Percentiles rank a stretch among this genome's conserved stretches.
phyloP scores from a whole-genome alignment of 2,888 invertebrate genomes.

The Melinaea marsaeus region DNA sequence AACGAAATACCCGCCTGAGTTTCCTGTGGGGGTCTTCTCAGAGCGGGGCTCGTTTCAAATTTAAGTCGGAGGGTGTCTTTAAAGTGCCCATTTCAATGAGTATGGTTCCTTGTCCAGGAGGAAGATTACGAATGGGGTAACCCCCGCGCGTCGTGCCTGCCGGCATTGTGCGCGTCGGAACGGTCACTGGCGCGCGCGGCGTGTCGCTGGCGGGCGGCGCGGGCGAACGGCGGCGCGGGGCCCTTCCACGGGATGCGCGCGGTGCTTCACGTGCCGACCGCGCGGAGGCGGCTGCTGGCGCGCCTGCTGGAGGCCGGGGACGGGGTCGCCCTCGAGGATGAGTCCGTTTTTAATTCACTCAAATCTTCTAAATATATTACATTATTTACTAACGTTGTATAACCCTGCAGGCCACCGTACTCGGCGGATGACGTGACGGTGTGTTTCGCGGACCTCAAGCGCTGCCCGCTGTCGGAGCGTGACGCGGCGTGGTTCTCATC shows the following conservation, averaged over 20 bases:
- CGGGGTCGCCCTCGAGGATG: constrained; percentile 80
- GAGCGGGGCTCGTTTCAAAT: too few species aligned
- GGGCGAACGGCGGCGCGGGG: constrained; percentile 64
- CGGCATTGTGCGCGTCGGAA: constrained; percentile 65
- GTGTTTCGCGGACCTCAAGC: constrained; percentile 82
- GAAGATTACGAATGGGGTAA: constrained; percentile 92
- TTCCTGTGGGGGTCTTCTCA: too few species aligned
- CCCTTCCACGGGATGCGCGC: constrained; percentile 75
- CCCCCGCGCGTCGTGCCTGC: constrained; percentile 76
- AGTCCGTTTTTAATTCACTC: constrained; percentile 55
- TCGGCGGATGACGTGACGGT: constrained; percentile 80
- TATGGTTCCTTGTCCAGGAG: constrained; percentile 74
- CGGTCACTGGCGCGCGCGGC: constrained; percentile 78
- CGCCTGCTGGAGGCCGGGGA: constrained; percentile 88
- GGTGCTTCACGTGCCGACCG: constrained; percentile 78
- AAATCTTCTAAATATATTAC: not conserved
- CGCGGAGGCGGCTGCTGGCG: constrained; percentile 79
- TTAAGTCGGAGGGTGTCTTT: too few species aligned
- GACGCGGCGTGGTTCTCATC: constrained; percentile 77
- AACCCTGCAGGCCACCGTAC: constrained; percentile 74
- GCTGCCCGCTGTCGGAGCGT: constrained; percentile 64
- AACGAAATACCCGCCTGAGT: too few species aligned
- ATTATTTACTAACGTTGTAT: not conserved
- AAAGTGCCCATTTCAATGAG: too few species aligned
- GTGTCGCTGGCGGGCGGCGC: constrained; percentile 82